Conservation (phyloP, 2,888 invertebrate genomes). For the Chrysotoxum bicinctum region DNA sequence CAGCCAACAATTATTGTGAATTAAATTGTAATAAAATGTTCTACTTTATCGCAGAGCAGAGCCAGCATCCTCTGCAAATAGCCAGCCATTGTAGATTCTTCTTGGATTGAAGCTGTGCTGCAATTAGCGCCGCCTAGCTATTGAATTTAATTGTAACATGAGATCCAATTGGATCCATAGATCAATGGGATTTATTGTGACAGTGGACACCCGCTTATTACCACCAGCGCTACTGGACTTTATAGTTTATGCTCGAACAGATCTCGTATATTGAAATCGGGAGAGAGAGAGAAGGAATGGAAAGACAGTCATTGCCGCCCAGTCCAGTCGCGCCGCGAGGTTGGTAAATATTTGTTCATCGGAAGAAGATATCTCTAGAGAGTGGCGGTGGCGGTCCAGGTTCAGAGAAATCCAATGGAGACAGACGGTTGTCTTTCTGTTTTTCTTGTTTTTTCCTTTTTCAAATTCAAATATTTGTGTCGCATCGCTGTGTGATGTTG, state of each 20-base stretch:
- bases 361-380: slow-evolving; percentile 29
- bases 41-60: slow-evolving; percentile 74
- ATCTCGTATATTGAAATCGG: slow-evolving; percentile 32
- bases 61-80: slow-evolving; percentile 42
- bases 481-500: slow-evolving; percentile 61
- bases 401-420: neutral
- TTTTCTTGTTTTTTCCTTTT: neutral
- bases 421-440: slow-evolving; percentile 6
- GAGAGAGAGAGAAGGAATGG: neutral
- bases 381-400: slow-evolving; percentile 16
- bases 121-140: slow-evolving; percentile 71
- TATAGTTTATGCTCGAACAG: slow-evolving; percentile 49
- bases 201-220: slow-evolving; percentile 69
- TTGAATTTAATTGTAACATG: slow-evolving; percentile 72
- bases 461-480: slow-evolving; percentile 68
- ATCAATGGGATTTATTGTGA: slow-evolving; percentile 67
- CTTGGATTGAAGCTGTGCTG: slow-evolving; percentile 44
- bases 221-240: slow-evolving; percentile 64
- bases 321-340: slow-evolving; percentile 23
- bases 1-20: slow-evolving; percentile 77
- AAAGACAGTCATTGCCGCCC: neutral
- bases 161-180: slow-evolving; percentile 62
- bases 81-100: slow-evolving; percentile 49
- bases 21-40: slow-evolving; percentile 78
- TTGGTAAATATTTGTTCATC: slow-evolving; percentile 63